Evolutionary conservation across 2,113 vertebrate species (phyloP), one percentile per base, ranked within the genome.

Genomic region (Trematocara zebra): DNA sequence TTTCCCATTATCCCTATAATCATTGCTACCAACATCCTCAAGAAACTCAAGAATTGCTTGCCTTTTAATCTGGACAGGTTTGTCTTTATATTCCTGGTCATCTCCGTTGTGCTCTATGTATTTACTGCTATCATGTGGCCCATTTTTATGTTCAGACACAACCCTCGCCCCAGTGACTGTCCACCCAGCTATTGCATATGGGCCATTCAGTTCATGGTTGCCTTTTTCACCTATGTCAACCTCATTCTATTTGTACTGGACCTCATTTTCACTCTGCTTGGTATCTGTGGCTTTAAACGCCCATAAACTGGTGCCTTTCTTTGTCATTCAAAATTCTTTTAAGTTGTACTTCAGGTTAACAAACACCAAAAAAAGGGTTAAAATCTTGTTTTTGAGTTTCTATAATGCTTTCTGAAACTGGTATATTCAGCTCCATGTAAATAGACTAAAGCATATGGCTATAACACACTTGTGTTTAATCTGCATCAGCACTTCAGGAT

Each of bases 201-300:
- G 96, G 56, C 96, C 91, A 96, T 93, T 76, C 3, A 78, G 51
- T 95, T 97, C 23, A 96, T 97, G 8, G 84, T 97, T 35, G 94
- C 96, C 5, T 95, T 97, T 86, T 86, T 97, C 49, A 97, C 96
- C 15, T 97, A 95, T 72, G 95, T 97, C 35, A 98, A 98, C 92
- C 94, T 98, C 40, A 85, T 96, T 4, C 96, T 97, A 40, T 98
- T 97, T 61, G 56, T 91, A 11, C 74, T 97, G 51, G 97, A 98
- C 87, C 89, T 97, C 0, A 54, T 97, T 47, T 97, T 97, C 51
- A 97, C 97, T n/a, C 90, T 95, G 69, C 93, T 84, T 2, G 94
- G 93, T 1, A 92, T 95, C 40, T 95, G 92, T 85, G 88, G 86
- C 14, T 95, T 95, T 78, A 92, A 85, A 85, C 87, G 91, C 6